These are phyloP conservation scores for Heterodera carotae DNA, from an alignment of 1,140 invertebrate species.

Conservation along the genomic window DNA sequence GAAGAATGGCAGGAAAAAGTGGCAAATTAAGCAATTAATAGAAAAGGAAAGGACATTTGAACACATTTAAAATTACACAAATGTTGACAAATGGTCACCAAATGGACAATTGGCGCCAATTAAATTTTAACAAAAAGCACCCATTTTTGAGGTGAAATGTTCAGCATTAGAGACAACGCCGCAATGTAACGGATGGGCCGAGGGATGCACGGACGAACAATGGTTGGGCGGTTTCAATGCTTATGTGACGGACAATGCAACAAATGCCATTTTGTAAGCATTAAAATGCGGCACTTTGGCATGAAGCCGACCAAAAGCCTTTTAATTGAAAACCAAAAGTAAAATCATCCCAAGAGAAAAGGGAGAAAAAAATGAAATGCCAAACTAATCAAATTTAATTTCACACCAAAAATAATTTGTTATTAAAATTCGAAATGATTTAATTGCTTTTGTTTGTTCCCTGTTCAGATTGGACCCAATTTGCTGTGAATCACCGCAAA, in stretches of 20 bases:
- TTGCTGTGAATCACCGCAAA: slow-evolving; percentile 51
- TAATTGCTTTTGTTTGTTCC: slow-evolving; percentile 14
- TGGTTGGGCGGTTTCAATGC: slow-evolving; percentile 62
- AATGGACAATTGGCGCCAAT: too few species aligned
- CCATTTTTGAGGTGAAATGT: slow-evolving; percentile 41
- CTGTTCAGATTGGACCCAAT: slow-evolving; percentile 57
- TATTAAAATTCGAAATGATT: neutral
- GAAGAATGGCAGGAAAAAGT: too few species aligned
- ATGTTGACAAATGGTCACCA: too few species aligned
- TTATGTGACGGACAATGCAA: slow-evolving; percentile 57
- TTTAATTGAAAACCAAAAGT: too few species aligned
- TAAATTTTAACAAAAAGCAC: too few species aligned
- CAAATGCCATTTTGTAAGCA: slow-evolving; percentile 59
- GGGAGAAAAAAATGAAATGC: too few species aligned
- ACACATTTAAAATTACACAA: too few species aligned
- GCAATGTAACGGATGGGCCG: slow-evolving; percentile 57
- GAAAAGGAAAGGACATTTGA: too few species aligned
- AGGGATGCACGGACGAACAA: slow-evolving; percentile 55
- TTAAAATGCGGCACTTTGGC: neutral
- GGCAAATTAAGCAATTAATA: too few species aligned
- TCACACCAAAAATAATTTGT: neutral
- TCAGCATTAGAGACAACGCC: slow-evolving; percentile 47
- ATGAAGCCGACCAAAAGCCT: neutral
- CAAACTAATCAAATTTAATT: neutral
- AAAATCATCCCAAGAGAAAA: too few species aligned